Conservation (phyloP, 1,140 invertebrate genomes). For the Camponotus vicinus region DNA sequence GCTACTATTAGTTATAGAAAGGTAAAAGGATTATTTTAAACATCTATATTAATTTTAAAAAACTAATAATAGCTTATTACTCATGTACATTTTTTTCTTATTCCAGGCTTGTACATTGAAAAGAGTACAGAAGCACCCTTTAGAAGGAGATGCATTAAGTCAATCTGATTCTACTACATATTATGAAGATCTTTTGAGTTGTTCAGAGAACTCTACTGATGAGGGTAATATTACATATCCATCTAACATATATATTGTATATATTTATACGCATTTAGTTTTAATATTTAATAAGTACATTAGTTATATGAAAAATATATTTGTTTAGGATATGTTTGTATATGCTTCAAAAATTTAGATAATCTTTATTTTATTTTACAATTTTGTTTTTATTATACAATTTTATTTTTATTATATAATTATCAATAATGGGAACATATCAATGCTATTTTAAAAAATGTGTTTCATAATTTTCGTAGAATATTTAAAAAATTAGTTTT, state of each 20-base stretch:
- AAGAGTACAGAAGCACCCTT: conserved; percentile 92
- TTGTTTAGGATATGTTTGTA: not conserved
- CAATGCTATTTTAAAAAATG: not conserved
- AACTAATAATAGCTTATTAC: conserved; percentile 1
- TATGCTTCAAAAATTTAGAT: not conserved
- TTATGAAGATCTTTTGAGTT: conserved; percentile 96
- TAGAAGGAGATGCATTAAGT: conserved; percentile 92
- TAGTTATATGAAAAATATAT: not conserved
- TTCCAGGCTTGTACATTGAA: conserved; percentile 92
- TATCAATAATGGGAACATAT: not conserved
- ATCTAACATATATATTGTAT: conserved; percentile 7
- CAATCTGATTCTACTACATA: conserved; percentile 96
- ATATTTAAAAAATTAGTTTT: not conserved
- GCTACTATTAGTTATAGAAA: conserved; percentile 96
- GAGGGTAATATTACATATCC: conserved; percentile 88
- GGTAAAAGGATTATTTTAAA: conserved; percentile 80
- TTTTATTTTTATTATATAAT: conserved; percentile 1
- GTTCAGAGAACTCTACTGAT: conserved; percentile 95
- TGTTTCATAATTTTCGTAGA: not conserved
- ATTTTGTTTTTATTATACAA: not conserved
- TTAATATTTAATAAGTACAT: conserved; percentile 20
- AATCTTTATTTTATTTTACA: not conserved
- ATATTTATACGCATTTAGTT: not conserved
- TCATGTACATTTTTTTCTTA: conserved; percentile 18
- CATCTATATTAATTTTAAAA: not conserved